A percentile compares a stretch with the other conserved stretches of the same genome.
phyloP scores from a whole-genome alignment of 2,797 vertebrate genomes.

The Centroberyx gerrardi region DNA sequence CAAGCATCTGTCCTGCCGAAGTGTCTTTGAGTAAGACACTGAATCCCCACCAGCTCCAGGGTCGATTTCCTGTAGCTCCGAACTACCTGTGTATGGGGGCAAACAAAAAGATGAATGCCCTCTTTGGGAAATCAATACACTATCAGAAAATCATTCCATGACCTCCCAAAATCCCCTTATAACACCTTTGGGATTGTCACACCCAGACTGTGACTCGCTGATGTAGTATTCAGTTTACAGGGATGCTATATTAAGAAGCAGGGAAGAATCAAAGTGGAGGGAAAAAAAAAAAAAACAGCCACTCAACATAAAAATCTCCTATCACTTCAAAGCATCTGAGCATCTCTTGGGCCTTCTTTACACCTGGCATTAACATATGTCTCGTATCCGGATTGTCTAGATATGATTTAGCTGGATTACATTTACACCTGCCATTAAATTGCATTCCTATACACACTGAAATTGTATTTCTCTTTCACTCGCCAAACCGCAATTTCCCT shows the following conservation, averaged over 20 bases:
- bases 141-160: constrained; percentile 6
- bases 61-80: background rate
- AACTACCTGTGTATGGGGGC: background rate
- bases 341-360: no score
- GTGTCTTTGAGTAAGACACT: no score
- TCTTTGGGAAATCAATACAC: constrained; percentile 4
- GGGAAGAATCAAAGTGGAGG: background rate
- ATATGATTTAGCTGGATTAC: no score
- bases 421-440: no score
- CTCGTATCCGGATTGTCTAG: no score
- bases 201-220: constrained; percentile 5
- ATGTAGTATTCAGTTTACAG: background rate
- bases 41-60: no score
- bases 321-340: no score
- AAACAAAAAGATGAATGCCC: background rate
- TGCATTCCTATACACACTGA: no score
- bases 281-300: background rate
- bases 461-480: no score
- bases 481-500: no score
- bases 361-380: no score
- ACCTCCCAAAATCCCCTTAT: constrained; percentile 4
- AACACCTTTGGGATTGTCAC: background rate
- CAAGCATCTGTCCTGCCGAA: no score
- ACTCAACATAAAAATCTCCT: background rate
- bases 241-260: background rate